Base-by-base conservation (phyloP, 2,888 invertebrate species). In the Troides aeacus region DNA sequence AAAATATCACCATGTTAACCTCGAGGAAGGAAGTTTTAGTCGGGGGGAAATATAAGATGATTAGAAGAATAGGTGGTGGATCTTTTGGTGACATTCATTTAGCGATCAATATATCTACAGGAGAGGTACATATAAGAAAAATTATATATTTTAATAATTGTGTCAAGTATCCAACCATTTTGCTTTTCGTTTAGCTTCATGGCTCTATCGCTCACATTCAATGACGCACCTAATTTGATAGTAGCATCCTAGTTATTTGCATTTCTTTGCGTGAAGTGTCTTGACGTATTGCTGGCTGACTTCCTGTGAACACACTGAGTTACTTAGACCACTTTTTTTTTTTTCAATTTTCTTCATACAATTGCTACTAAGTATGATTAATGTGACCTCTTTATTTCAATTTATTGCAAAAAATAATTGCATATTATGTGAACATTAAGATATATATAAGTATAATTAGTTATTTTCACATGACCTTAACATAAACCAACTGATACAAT, bases 61-160 rank as follows among this genome's bases (percentile, higher is more conserved):
- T 97, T 87, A 95, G 98, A 85, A 98, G 98, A 95, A 98, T 99
- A 89, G 98, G 99, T 84, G 98, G 98, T 92, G 99, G 99, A 79
- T 99, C 99, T 68, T 99, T 99, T 93, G 99, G 99, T 88, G 99
- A 99, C 94, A 99, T 99, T 92, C 99, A 98, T 94, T 58, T 58
- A 58, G 57, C 57, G 8, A 23, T 23, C 23, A 58, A 58, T 58
- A 58, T 58, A 58, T 21, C 95, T 84, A 97, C 95, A 94, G 97
- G 97, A 90, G 98, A 97, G 95, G 96, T 96, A 94, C 4, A n/a
- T 58, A 23, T 58, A 15, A 10, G 15, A 23, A 23, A 23, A 58
- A 10, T 24, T 8, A 23, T n/a, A 58, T 58, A 58, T 58, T 23
- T 58, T 58, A 15, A 53, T 53, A 7, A 53, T n/a, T 6, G 8